Conservation (phyloP, 2,797 vertebrate species). For the Liparis tanakae region DNA sequence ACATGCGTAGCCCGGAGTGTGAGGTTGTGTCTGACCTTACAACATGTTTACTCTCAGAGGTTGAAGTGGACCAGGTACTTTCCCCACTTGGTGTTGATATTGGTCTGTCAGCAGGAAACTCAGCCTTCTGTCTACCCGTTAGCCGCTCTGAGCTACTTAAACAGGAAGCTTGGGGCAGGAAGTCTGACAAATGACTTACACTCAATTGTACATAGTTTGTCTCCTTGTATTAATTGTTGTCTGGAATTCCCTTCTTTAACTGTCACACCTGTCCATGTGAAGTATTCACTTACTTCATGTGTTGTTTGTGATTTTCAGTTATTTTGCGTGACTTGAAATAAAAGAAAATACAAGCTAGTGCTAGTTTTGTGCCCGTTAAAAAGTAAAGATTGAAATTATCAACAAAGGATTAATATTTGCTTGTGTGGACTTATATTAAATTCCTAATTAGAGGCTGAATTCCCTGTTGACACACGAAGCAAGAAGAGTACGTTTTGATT, state of each 20-base stretch:
- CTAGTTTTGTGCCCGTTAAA: background rate
- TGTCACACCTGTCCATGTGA: constrained; percentile 12
- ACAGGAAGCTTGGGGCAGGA: constrained; percentile 76
- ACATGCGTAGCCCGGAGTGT: constrained; percentile 76
- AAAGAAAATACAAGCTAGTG: background rate
- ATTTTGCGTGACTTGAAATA: background rate
- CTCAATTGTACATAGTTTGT: constrained; percentile 62
- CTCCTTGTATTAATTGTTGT: constrained; percentile 22
- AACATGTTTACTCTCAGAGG: constrained; percentile 86
- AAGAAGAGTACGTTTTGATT: constrained; percentile 44
- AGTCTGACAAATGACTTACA: constrained; percentile 53
- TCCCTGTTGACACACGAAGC: constrained; percentile 70
- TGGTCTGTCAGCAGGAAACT: constrained; percentile 84
- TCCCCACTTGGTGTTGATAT: constrained; percentile 57
- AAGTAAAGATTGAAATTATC: constrained; percentile 16
- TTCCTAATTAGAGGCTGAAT: constrained; percentile 71
- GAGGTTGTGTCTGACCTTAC: constrained; percentile 84
- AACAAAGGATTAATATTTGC: constrained; percentile 10
- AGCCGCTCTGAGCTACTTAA: constrained; percentile 61
- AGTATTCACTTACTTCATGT: constrained; percentile 9
- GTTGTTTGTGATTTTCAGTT: constrained; percentile 2
- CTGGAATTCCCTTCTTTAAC: constrained; percentile 16
- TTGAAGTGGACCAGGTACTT: constrained; percentile 90
- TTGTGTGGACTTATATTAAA: constrained; percentile 31
- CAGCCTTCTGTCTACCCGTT: constrained; percentile 65